A percentile compares a stretch with the other conserved stretches of the same genome.
phyloP scores from a whole-genome alignment of 2,113 vertebrate genomes.

The Romanogobio albipinnatus region DNA sequence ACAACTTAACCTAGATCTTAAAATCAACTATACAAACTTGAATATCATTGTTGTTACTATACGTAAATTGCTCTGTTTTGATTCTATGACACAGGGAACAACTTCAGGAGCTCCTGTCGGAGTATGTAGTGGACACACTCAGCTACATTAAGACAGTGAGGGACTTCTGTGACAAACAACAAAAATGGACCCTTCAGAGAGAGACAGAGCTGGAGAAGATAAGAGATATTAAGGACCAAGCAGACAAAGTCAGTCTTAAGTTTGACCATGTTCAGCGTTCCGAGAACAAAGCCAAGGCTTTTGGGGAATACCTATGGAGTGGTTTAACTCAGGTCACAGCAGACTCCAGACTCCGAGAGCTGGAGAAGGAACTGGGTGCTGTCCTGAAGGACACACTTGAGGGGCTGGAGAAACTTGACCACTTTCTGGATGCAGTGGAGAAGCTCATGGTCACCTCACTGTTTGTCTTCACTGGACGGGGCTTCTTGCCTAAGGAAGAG shows the following conservation, averaged over 20 bases:
- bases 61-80: not conserved
- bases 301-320: conserved; percentile 58
- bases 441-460: conserved; percentile 72
- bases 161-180: conserved; percentile 38
- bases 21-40: not conserved
- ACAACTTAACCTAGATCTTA: not conserved
- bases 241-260: conserved; percentile 46
- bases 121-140: conserved; percentile 50
- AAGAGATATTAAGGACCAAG: conserved; percentile 50
- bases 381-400: conserved; percentile 62
- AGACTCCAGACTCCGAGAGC: conserved; percentile 46
- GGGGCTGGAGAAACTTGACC: conserved; percentile 65
- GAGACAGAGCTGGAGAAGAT: conserved; percentile 56
- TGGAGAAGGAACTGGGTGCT: conserved; percentile 63
- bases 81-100: not conserved
- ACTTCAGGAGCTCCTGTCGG: conserved; percentile 26
- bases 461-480: conserved; percentile 64
- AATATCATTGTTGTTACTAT: not conserved
- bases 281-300: conserved; percentile 41
- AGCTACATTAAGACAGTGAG: conserved; percentile 43
- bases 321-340: conserved; percentile 38
- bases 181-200: conserved; percentile 58
- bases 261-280: conserved; percentile 37
- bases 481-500: conserved; percentile 54
- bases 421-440: conserved; percentile 73